phyloP scores from a whole-genome alignment of 2,113 vertebrate genomes.

The Pipra filicauda region DNA sequence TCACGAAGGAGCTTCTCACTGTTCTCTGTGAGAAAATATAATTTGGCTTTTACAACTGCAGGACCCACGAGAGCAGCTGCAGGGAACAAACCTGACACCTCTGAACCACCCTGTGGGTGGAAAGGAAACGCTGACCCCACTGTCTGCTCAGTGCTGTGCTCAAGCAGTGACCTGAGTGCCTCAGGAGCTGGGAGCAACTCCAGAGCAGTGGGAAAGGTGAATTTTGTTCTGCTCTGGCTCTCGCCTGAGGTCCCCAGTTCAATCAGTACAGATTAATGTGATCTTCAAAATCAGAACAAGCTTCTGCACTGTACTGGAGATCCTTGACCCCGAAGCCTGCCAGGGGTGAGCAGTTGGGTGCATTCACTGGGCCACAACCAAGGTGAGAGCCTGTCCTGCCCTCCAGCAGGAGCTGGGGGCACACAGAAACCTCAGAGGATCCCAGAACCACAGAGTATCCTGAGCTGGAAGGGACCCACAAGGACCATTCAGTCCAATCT shows the following conservation, averaged over 20 bases:
- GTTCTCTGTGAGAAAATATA: neutral
- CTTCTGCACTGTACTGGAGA: neutral
- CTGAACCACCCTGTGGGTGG: neutral
- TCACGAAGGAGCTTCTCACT: accelerated
- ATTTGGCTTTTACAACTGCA: neutral
- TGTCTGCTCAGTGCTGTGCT: neutral
- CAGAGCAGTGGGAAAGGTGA: neutral
- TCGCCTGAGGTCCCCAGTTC: neutral
- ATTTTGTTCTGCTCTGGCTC: neutral
- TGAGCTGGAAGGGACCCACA: neutral
- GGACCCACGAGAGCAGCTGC: neutral
- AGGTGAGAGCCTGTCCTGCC: neutral
- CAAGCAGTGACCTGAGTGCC: neutral
- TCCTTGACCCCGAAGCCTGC: neutral
- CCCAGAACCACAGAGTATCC: neutral
- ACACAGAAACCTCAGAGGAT: neutral
- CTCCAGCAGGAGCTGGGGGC: neutral
- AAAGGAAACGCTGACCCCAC: neutral
- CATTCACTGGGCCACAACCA: accelerated
- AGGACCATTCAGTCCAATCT: accelerated
- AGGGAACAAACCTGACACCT: neutral
- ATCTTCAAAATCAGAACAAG: neutral
- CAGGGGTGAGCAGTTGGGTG: neutral
- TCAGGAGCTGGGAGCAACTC: neutral
- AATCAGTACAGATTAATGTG: neutral